phyloP scores from a whole-genome alignment of 1,140 invertebrate species.

The Drosophila funebris region DNA sequence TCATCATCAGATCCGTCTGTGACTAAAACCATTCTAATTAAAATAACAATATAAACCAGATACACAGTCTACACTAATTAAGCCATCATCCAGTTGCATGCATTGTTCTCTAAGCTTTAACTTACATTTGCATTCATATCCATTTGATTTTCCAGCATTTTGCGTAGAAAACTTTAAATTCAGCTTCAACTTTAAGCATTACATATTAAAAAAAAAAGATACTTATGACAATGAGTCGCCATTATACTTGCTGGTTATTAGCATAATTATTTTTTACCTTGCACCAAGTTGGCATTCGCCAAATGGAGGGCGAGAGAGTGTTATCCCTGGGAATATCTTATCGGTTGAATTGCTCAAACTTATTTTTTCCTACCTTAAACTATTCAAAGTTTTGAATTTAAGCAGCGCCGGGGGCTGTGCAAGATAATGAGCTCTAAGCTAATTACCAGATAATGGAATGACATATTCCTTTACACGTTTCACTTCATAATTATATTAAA shows the following conservation, averaged over 20 bases:
- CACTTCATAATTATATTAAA: constrained; percentile 18
- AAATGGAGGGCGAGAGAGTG: neutral
- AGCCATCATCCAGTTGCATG: neutral
- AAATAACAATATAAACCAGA: constrained; percentile 48
- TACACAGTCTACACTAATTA: constrained; percentile 24
- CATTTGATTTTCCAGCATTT: neutral
- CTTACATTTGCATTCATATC: neutral
- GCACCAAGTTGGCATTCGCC: neutral
- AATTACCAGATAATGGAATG: constrained; percentile 34
- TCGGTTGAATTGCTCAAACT: constrained; percentile 23
- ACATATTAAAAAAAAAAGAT: constrained; percentile 29
- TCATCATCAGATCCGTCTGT: neutral
- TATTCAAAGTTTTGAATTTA: constrained; percentile 9
- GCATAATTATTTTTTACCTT: constrained; percentile 48
- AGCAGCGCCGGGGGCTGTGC: neutral
- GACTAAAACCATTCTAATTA: constrained; percentile 53
- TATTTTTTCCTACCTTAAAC: neutral
- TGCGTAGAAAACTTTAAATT: too few species aligned
- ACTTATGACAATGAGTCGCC: constrained; percentile 59
- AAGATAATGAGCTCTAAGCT: constrained; percentile 22
- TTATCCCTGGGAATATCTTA: constrained; percentile 3
- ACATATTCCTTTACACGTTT: constrained; percentile 4
- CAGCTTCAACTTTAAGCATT: neutral
- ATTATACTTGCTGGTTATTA: constrained; percentile 64
- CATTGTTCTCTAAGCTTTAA: constrained; percentile 6